Evolutionary conservation across 2,797 vertebrate species (phyloP).

Genomic region (Dallia pectoralis): DNA sequence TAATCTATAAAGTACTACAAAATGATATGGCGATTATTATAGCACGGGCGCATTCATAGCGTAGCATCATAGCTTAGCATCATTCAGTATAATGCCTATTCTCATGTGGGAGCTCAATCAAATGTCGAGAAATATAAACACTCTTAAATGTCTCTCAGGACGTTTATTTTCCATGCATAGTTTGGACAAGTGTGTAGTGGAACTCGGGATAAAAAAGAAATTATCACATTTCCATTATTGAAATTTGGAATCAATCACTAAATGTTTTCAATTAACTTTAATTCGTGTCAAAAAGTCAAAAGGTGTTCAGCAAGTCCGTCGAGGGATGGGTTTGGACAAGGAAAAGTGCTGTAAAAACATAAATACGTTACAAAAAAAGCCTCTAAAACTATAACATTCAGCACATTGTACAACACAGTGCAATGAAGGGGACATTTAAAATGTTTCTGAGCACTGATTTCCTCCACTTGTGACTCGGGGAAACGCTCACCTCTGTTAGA

Average conservation of each 20-base stretch:
- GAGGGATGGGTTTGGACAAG: constrained; percentile 52
- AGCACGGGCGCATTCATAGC: no score
- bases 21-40: no score
- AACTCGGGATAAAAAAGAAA: constrained; percentile 51
- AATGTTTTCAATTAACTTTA: constrained; percentile 52
- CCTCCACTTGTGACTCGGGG: constrained; percentile 37
- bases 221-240: constrained; percentile 58
- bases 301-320: constrained; percentile 71
- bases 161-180: constrained; percentile 85
- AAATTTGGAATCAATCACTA: constrained; percentile 66
- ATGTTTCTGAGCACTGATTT: constrained; percentile 54
- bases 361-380: constrained; percentile 75
- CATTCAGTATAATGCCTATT: no score
- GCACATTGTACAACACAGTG: constrained; percentile 77
- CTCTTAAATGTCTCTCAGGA: constrained; percentile 72
- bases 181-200: constrained; percentile 83
- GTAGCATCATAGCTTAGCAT: background rate
- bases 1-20: no score
- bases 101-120: background rate
- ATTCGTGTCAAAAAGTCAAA: constrained; percentile 40
- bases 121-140: constrained; percentile 18
- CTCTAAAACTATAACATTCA: constrained; percentile 75
- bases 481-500: constrained; percentile 21
- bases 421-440: constrained; percentile 56
- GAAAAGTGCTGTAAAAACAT: constrained; percentile 79